Evolutionary conservation across 2,113 vertebrate genomes (phyloP).

Genomic region (Cryptomyrus ogoouensis): DNA sequence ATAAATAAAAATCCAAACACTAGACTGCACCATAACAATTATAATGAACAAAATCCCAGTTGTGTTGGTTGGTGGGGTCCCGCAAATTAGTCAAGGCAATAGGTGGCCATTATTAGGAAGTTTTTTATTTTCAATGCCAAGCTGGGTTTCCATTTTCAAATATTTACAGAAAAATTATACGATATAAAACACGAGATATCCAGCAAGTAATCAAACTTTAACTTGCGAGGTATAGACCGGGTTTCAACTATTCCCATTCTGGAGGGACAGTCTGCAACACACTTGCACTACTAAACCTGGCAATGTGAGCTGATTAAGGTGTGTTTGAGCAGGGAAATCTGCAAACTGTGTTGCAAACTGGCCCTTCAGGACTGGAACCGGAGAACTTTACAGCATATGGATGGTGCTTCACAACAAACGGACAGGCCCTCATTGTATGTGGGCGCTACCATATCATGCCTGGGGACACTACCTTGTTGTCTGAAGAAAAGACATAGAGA

Average conservation of each 20-base stretch:
- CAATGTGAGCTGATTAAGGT: background rate
- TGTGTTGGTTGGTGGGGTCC: background rate
- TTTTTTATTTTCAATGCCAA: background rate
- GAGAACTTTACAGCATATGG: background rate
- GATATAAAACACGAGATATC: background rate
- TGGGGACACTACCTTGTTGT: background rate
- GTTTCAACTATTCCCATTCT: background rate
- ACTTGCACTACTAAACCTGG: background rate
- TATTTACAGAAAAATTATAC: background rate
- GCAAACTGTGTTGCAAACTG: background rate
- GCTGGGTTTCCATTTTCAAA: background rate
- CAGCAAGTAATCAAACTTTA: background rate
- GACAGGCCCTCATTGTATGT: background rate
- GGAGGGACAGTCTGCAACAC: background rate
- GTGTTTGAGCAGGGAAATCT: background rate
- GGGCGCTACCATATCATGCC: background rate
- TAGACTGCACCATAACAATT: background rate
- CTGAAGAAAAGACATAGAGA: conserved; percentile 74
- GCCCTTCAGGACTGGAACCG: background rate
- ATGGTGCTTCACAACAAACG: background rate
- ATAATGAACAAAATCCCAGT: background rate
- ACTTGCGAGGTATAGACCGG: background rate
- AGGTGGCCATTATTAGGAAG: background rate
- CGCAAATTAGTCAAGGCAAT: background rate
- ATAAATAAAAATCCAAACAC: background rate